Percentiles rank a stretch among this genome's conserved stretches.
Evolutionary conservation across 35 echinoderm and acorn worm genomes (phyloP).

Genomic region (Ophiothrix spiculata): DNA sequence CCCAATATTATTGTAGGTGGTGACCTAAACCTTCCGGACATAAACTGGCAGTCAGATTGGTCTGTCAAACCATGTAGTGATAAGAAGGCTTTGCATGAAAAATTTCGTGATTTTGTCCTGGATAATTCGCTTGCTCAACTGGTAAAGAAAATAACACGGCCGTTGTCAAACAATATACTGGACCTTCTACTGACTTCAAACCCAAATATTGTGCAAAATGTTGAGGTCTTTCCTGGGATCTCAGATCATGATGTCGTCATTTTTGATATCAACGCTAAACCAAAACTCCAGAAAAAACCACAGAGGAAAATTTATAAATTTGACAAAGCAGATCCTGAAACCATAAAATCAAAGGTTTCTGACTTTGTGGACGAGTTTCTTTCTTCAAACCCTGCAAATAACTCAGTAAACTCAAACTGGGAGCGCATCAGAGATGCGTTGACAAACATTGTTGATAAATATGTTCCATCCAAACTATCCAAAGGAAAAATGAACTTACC

Average conservation of each 20-base stretch:
- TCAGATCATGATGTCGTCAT: conserved; percentile 23
- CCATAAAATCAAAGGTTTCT: not conserved
- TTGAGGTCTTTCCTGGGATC: conserved; percentile 17
- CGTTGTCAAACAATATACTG: conserved; percentile 29
- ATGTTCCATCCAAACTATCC: conserved; percentile 50
- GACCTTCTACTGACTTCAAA: conserved; percentile 42
- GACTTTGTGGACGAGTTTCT: conserved; percentile 17
- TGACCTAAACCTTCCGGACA: conserved; percentile 43
- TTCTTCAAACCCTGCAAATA: not conserved
- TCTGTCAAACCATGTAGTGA: no score
- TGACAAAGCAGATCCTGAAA: conserved; percentile 14
- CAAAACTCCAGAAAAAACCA: conserved; percentile 38
- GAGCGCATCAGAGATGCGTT: not conserved
- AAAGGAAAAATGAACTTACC: conserved; percentile 38
- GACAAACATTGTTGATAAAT: not conserved
- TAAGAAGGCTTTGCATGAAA: conserved; percentile 18
- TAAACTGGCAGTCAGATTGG: no score
- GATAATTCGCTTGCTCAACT: conserved; percentile 13
- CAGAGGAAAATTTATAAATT: conserved; percentile 22
- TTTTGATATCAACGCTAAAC: conserved; percentile 39
- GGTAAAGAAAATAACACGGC: conserved; percentile 26
- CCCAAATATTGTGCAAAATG: not conserved
- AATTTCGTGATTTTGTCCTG: conserved; percentile 8
- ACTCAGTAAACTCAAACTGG: conserved; percentile 46
- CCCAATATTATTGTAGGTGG: conserved; percentile 25